phyloP scores from a whole-genome alignment of 2,113 vertebrate genomes.

The Cisticola juncidis region DNA sequence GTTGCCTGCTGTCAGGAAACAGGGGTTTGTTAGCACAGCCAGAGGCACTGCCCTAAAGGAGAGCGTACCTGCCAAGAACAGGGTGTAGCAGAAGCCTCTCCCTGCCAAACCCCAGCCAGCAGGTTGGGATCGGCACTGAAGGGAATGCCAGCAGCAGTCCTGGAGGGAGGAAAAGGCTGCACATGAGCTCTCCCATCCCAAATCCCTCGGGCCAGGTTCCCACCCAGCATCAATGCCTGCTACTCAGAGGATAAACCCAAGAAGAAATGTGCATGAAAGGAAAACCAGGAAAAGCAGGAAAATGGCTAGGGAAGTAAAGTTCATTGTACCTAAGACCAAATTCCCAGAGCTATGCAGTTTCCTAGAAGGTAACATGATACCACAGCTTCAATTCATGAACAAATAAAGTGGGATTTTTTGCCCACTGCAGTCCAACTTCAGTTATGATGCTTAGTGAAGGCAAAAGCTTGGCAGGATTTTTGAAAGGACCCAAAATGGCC shows the following conservation, averaged over 20 bases:
- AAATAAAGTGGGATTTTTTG: background rate
- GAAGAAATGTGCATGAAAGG: background rate
- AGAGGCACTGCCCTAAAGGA: background rate
- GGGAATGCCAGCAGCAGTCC: background rate
- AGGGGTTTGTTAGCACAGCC: background rate
- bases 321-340: background rate
- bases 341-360: background rate
- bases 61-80: background rate
- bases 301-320: background rate
- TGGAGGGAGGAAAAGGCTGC: background rate
- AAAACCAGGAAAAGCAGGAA: background rate
- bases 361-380: background rate
- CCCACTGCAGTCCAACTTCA: background rate
- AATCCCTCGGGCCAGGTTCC: background rate
- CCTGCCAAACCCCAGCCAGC: background rate
- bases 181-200: background rate
- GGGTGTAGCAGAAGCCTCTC: background rate
- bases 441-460: background rate
- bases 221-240: background rate
- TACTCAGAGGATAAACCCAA: background rate
- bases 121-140: background rate
- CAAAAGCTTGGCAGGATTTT: background rate
- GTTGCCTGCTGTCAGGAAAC: background rate
- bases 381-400: background rate
- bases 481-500: background rate